Percentiles rank a stretch among this genome's conserved stretches.
phyloP scores from a whole-genome alignment of 2,888 invertebrate species.

The Therioaphis trifolii region DNA sequence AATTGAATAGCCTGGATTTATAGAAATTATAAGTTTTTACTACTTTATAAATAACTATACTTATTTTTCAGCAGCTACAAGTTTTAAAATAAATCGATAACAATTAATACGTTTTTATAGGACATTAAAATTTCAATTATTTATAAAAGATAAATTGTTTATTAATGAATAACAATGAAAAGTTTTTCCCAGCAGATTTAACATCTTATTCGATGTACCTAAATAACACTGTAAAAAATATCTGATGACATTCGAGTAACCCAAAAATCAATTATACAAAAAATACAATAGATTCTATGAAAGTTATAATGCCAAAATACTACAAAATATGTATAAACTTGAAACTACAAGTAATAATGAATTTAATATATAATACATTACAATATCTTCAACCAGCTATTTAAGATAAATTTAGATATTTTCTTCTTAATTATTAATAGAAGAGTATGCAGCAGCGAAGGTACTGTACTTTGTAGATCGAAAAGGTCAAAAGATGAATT shows the following conservation, averaged over 20 bases:
- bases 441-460: no score
- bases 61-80: background rate
- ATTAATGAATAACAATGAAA: background rate
- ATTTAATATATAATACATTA: no score
- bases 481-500: slow-evolving; percentile 20
- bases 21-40: background rate
- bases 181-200: slow-evolving; percentile 13
- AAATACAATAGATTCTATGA: no score
- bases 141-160: slow-evolving; percentile 12
- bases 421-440: no score
- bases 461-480: background rate
- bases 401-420: no score
- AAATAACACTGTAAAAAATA: no score
- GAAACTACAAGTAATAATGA: no score
- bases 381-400: no score
- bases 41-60: background rate
- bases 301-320: no score
- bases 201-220: slow-evolving; percentile 2
- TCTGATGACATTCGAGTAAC: no score
- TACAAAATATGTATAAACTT: no score
- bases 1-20: background rate
- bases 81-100: slow-evolving; percentile 22
- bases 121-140: slow-evolving; percentile 35
- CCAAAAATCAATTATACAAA: no score
- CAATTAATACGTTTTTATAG: slow-evolving; percentile 8